A percentile compares a stretch with the other conserved stretches of the same genome.
phyloP scores from a whole-genome alignment of 2,797 vertebrate genomes.

The Sebastes taczanowskii region DNA sequence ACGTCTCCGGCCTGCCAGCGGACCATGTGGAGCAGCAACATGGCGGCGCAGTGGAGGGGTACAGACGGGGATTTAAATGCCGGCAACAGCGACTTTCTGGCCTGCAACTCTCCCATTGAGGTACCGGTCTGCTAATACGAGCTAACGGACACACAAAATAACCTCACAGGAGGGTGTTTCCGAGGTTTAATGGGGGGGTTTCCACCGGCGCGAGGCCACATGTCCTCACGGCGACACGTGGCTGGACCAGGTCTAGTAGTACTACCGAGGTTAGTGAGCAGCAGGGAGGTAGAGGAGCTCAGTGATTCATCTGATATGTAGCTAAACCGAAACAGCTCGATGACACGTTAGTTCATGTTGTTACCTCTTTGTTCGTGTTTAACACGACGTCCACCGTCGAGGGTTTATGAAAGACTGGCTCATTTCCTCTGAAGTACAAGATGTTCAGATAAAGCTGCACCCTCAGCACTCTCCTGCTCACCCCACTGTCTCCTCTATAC shows the following conservation, averaged over 20 bases:
- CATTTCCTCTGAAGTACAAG: slow-evolving; percentile 8
- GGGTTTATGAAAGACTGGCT: background rate
- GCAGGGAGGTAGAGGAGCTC: background rate
- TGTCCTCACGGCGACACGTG: slow-evolving; percentile 76
- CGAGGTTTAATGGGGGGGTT: background rate
- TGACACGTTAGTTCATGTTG: rapidly evolving
- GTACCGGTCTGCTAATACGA: slow-evolving; percentile 41
- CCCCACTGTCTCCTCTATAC: background rate
- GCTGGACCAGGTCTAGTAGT: slow-evolving; percentile 39
- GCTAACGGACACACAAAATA: background rate
- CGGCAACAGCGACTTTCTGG: slow-evolving; percentile 60
- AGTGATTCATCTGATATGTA: background rate
- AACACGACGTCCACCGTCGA: rapidly evolving
- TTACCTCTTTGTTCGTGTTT: background rate
- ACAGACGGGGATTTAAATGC: slow-evolving; percentile 78
- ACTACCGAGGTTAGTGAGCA: background rate
- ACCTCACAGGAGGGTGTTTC: rapidly evolving
- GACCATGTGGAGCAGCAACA: slow-evolving; percentile 84
- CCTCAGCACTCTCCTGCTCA: background rate
- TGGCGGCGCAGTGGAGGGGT: slow-evolving; percentile 89
- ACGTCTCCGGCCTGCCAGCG: slow-evolving; percentile 50
- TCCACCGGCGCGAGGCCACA: slow-evolving; percentile 40
- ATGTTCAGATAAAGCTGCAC: slow-evolving; percentile 31
- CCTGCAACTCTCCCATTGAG: slow-evolving; percentile 55
- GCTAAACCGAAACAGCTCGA: background rate